These are phyloP conservation scores for Anastatus disparis DNA, from an alignment of 1,140 invertebrate species.

Conservation along the genomic window DNA sequence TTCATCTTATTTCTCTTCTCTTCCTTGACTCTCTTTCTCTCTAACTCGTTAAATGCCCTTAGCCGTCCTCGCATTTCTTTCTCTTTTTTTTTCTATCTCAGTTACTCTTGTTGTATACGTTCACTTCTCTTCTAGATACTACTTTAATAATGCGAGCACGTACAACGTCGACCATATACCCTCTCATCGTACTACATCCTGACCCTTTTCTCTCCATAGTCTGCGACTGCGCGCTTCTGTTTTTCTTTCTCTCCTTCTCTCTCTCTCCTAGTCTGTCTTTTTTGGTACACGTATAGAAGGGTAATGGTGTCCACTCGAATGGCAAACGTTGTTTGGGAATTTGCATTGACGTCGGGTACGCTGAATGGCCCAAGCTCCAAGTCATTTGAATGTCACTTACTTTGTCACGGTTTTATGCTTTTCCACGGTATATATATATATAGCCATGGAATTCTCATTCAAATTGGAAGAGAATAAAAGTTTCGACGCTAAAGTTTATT, in stretches of 20 bases:
- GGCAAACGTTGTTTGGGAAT: conserved; percentile 38
- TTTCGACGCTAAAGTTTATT: no score
- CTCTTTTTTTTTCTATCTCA: neutral
- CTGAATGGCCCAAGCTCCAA: neutral
- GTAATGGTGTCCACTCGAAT: conserved; percentile 28
- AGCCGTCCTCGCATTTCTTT: neutral
- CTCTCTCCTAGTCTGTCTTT: neutral
- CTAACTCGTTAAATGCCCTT: conserved; percentile 28
- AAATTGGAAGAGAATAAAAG: neutral
- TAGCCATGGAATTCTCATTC: neutral
- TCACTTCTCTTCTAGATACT: conserved; percentile 36
- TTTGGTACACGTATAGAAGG: conserved; percentile 23
- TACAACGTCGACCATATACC: conserved; percentile 47
- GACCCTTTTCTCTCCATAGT: conserved; percentile 35
- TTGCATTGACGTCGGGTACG: conserved; percentile 25
- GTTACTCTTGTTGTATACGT: conserved; percentile 42
- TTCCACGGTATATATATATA: no score
- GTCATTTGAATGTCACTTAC: conserved; percentile 10
- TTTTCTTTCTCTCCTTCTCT: conserved; percentile 16
- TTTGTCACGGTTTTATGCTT: conserved; percentile 5
- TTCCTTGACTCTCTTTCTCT: neutral
- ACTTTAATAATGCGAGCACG: conserved; percentile 61
- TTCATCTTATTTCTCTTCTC: neutral
- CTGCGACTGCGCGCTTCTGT: neutral
- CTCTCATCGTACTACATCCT: conserved; percentile 15